Percentiles rank a stretch among this genome's conserved stretches.
These are phyloP conservation scores for Collichthys lucidus DNA, from an alignment of 2,113 vertebrate species.

Conservation along the genomic window DNA sequence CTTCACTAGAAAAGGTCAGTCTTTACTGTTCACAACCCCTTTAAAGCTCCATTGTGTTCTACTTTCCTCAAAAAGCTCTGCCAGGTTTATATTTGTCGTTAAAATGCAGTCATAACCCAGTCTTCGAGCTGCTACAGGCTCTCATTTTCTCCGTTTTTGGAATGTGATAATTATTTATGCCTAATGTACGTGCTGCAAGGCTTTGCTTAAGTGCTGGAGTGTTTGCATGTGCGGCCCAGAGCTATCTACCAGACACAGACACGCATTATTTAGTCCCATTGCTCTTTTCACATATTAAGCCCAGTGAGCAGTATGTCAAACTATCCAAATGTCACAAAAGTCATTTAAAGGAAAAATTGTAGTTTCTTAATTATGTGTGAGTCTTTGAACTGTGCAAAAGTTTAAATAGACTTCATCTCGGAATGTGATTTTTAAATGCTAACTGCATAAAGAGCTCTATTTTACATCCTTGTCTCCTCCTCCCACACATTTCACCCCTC, in stretches of 20 bases:
- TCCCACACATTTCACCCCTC: not conserved
- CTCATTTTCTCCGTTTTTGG: not conserved
- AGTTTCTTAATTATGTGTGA: not conserved
- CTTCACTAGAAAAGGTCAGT: not conserved
- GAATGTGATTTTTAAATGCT: not conserved
- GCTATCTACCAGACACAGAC: slow-evolving; percentile 1
- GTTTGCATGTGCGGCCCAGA: not conserved
- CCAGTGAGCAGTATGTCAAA: not conserved
- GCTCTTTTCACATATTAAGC: not conserved
- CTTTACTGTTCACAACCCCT: not conserved
- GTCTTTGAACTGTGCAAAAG: not conserved
- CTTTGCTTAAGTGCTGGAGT: not conserved
- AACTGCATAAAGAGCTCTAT: not conserved
- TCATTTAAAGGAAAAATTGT: not conserved
- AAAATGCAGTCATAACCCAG: not conserved
- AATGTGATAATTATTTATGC: slow-evolving; percentile 10
- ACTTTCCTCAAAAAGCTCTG: not conserved
- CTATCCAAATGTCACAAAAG: not conserved
- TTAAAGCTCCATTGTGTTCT: not conserved
- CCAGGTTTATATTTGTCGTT: not conserved
- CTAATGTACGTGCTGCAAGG: not conserved
- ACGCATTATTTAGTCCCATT: not conserved
- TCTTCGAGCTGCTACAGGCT: not conserved
- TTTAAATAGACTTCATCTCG: not conserved
- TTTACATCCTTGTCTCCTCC: not conserved